phyloP scores from a whole-genome alignment of 2,888 invertebrate genomes.

The Chydorus sphaericus region DNA sequence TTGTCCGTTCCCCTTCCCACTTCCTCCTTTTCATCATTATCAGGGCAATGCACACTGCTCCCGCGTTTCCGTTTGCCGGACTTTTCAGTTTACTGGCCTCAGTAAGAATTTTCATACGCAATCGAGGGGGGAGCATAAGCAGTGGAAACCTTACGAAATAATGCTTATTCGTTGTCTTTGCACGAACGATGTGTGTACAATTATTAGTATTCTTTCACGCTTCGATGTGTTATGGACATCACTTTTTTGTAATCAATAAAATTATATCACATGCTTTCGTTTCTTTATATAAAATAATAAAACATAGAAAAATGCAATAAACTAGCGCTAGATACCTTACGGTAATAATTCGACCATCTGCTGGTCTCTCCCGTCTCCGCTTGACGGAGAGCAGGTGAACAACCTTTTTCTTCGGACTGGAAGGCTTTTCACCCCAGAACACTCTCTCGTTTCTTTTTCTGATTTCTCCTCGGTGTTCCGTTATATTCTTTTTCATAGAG shows the following conservation, averaged over 20 bases:
- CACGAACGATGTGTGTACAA: neutral
- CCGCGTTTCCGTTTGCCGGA: neutral
- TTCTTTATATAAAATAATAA: too few relatives aligned
- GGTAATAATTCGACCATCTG: neutral
- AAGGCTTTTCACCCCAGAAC: neutral
- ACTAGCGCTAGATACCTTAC: too few relatives aligned
- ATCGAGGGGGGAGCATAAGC: neutral
- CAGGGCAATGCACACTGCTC: conserved; percentile 1
- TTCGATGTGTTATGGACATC: too few relatives aligned
- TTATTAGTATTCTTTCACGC: neutral
- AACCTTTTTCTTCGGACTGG: too few relatives aligned
- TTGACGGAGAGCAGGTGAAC: neutral
- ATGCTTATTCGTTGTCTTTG: neutral
- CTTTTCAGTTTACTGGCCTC: neutral
- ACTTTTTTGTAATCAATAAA: too few relatives aligned
- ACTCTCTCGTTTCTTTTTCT: neutral
- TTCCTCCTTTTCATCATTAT: conserved; percentile 1
- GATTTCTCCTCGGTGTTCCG: too few relatives aligned
- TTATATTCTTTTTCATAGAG: neutral
- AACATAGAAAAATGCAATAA: too few relatives aligned
- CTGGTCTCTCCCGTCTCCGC: neutral
- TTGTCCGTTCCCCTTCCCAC: neutral
- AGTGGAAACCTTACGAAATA: neutral
- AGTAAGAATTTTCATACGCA: neutral
- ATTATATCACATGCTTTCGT: neutral